A percentile compares a stretch with the other conserved stretches of the same genome.
Evolutionary conservation across 2,113 vertebrate genomes (phyloP).

Genomic region (Triplophysa tibetana): DNA sequence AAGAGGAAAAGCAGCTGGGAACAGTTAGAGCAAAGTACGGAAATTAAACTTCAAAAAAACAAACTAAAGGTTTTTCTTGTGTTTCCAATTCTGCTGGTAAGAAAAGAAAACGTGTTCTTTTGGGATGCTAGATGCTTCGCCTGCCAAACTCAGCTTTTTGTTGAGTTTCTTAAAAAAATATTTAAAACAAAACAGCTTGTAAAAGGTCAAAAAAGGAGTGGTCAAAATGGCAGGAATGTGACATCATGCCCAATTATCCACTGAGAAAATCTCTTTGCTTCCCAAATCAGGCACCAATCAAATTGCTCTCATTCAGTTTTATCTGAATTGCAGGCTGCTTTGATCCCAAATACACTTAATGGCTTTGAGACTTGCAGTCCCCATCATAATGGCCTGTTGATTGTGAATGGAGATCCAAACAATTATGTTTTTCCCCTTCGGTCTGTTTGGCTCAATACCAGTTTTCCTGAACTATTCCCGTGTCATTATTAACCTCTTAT

Average conservation of each 20-base stretch:
- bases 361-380: slow-evolving; percentile 43
- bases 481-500: slow-evolving; percentile 34
- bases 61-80: slow-evolving; percentile 58
- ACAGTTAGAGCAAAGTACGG: slow-evolving; percentile 60
- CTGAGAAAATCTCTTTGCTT: slow-evolving; percentile 51
- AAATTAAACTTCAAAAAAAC: slow-evolving; percentile 59
- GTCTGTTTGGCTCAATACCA: slow-evolving; percentile 36
- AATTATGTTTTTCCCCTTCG: slow-evolving; percentile 45
- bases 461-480: slow-evolving; percentile 46
- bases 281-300: slow-evolving; percentile 53
- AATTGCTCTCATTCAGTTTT: slow-evolving; percentile 57
- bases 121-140: slow-evolving; percentile 39
- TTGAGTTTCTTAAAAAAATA: not conserved
- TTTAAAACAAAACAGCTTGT: slow-evolving; percentile 14
- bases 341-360: slow-evolving; percentile 51
- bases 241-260: slow-evolving; percentile 57
- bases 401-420: slow-evolving; percentile 50
- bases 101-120: slow-evolving; percentile 22
- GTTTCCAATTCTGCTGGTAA: slow-evolving; percentile 47
- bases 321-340: slow-evolving; percentile 52
- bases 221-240: slow-evolving; percentile 35
- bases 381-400: slow-evolving; percentile 54
- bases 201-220: slow-evolving; percentile 31
- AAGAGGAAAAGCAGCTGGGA: slow-evolving; percentile 62
- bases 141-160: slow-evolving; percentile 42